phyloP scores from a whole-genome alignment of 2,888 invertebrate species.

The Junonia oenone region DNA sequence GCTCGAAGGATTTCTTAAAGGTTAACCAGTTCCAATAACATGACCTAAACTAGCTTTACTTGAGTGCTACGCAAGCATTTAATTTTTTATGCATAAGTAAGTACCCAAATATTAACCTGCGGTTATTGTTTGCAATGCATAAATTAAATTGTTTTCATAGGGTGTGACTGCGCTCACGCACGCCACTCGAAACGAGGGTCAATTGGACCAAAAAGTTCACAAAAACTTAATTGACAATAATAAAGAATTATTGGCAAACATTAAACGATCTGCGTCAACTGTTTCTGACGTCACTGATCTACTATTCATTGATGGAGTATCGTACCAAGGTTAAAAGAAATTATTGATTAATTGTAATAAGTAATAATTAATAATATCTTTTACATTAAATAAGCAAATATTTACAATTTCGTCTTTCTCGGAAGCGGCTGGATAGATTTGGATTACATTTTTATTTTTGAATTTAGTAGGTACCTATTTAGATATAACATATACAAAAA shows the following conservation, averaged over 20 bases:
- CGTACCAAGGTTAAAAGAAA: conserved; percentile 29
- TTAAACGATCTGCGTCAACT: conserved; percentile 60
- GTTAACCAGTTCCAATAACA: conserved; percentile 6
- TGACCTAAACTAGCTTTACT: not conserved
- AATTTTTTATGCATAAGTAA: not conserved
- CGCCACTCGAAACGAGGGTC: conserved; percentile 53
- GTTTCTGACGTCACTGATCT: conserved; percentile 50
- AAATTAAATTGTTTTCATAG: conserved; percentile 18
- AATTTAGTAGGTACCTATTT: no score
- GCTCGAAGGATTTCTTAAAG: not conserved
- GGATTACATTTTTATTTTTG: no score
- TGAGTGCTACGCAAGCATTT: not conserved
- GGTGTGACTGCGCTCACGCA: conserved; percentile 51
- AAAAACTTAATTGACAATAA: conserved; percentile 62
- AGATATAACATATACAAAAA: conserved; percentile 34
- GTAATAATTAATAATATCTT: not conserved
- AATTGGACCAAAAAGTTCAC: conserved; percentile 61
- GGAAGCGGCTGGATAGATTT: no score
- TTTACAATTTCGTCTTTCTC: not conserved
- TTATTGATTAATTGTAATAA: conserved; percentile 10
- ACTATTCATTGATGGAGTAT: conserved; percentile 34
- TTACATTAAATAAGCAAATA: not conserved
- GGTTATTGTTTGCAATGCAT: not conserved
- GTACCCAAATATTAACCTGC: not conserved
- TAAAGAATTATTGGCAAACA: conserved; percentile 54